Base-by-base conservation (phyloP, 2,888 invertebrate species). In the Lymantria monacha region DNA sequence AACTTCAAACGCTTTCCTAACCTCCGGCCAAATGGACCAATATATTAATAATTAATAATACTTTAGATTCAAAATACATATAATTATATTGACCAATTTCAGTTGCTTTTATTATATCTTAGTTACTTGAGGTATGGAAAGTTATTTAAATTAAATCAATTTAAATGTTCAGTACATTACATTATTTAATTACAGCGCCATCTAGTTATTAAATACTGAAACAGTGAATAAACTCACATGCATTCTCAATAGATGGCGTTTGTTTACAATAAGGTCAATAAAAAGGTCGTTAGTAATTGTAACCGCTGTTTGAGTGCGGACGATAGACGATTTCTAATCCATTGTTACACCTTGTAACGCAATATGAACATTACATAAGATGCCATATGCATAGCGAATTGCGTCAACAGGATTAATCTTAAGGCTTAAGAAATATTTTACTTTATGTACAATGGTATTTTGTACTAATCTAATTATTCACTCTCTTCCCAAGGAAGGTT, bases 251-350 rank as follows among this genome's bases (percentile, higher is more conserved):
- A 65, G 65, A 47, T 63, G 65, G 56, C 63, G 61, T n/a, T 47
- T 44, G 11, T 15, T 48, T 22, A 36, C 33, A 46, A 43, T 52
- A 49, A 33, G 41, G 51, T 53, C 54, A 53, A 57, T 62, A 53
- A 43, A 48, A 31, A 44, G 30, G 14, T 15, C 30, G 41, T 42
- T 36, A 43, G 44, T 38, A 42, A 44, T 49, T 49, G 49, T 50
- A 38, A 46, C 22, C 46, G 44, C 52, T 55, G 57, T 59, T 62
- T 51, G 49, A 48, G 53, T 57, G 51, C 46, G 38, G 38, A 14
- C 50, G 55, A 55, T 61, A 56, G 50, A 37, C 53, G 63, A 65
- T 65, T 65, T 65, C 66, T 63, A 65, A 60, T 63, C 56, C 53
- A 65, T 60, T 58, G 65, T 60, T 56, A 54, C 49, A 40, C 46